These are phyloP conservation scores for Coracias cyanogaster DNA, from an alignment of 2,797 vertebrate species.

Conservation along the genomic window DNA sequence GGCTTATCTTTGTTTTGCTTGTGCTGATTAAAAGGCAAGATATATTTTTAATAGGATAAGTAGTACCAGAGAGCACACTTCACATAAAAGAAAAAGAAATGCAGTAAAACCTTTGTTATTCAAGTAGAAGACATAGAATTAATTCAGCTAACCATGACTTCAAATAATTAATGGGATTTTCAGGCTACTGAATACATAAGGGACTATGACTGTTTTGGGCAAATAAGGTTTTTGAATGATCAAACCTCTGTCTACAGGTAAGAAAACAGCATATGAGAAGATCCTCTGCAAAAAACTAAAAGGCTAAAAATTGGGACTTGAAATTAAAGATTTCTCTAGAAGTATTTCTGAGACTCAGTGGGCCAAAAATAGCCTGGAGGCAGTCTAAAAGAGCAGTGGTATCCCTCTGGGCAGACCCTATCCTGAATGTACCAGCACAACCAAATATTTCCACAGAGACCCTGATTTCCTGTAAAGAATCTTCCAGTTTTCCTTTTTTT, in stretches of 20 bases:
- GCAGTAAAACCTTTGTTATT: constrained; percentile 51
- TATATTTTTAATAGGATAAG: constrained; percentile 64
- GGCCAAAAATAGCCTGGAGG: background rate
- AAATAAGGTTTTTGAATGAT: background rate
- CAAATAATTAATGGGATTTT: constrained; percentile 47
- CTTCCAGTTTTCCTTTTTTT: background rate
- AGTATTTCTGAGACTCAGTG: background rate
- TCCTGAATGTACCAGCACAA: background rate
- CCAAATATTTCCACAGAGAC: background rate
- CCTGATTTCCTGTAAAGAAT: background rate
- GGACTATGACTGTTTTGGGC: background rate
- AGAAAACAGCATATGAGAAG: background rate
- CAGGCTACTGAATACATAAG: background rate
- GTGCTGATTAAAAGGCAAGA: constrained; percentile 66
- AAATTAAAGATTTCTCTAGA: background rate
- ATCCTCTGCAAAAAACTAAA: background rate
- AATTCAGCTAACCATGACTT: constrained; percentile 24
- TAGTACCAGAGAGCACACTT: constrained; percentile 42
- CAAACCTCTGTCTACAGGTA: background rate
- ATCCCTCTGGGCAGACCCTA: background rate
- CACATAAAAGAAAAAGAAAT: constrained; percentile 36
- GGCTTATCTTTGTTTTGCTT: constrained; percentile 64
- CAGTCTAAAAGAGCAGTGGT: background rate
- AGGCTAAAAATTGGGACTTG: background rate
- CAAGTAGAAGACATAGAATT: constrained; percentile 28